Evolutionary conservation across 2,113 vertebrate species (phyloP), one percentile per base, ranked within the genome.

Genomic region (Bucco capensis): DNA sequence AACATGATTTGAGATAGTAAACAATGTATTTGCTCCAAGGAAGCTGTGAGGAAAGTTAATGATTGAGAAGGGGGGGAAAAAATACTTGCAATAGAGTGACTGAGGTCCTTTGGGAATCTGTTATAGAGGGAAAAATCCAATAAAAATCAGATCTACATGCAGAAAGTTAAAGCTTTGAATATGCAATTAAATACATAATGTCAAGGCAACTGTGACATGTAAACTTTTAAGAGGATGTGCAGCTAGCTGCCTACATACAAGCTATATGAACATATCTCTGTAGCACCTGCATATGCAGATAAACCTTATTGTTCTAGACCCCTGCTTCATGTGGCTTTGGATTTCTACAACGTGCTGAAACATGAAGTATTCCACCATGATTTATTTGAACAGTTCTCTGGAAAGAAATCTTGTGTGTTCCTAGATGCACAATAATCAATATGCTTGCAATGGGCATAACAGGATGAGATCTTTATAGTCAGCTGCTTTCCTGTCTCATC

Each of bases 1-100:
- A 78, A 64, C 9, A 24, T 35, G 15, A 21, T 92, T 82, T 86
- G 40, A 65, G 69, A 53, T 13, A 53, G 44, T 46, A 81, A 95
- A 69, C 31, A 64, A 31, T 27, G 21, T 11, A 22, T 84, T 83
- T 90, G 33, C 9, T 53, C 46, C 38, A 50, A 69, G 66, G 40
- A 92, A 75, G 23, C 17, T 47, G 42, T 83, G 70, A 78, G 74
- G 95, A 57, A 83, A 81, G 6, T 47, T 37, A 58, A 37, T 70
- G 64, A 31, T 40, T 66, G 70, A 40, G 64, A 86, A 83, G 46
- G 22, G 33, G 62, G 91, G 93, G 88, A 57, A 94, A 57, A 94
- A 89, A 86, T 31, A 47, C 56, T 84, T 86, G 61, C 74, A 91
- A 22, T 78, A 76, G 75, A 76, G 65, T 64, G 53, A 8, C 8